A percentile compares a stretch with the other conserved stretches of the same genome.
Evolutionary conservation across 2,113 vertebrate genomes (phyloP).

Genomic region (Pseudopodoces humilis): DNA sequence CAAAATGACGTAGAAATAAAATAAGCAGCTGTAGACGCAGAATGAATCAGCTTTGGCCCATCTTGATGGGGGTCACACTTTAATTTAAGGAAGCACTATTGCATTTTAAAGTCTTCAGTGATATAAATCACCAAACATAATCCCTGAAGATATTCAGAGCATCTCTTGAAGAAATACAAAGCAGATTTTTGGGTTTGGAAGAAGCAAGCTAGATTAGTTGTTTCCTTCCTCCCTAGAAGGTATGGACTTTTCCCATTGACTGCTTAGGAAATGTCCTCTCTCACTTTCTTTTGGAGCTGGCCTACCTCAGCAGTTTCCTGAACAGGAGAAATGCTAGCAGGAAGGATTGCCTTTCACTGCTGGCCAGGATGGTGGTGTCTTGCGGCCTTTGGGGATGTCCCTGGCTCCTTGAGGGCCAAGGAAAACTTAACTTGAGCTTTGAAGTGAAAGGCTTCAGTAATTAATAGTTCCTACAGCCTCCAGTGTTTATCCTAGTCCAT

Average conservation of each 20-base stretch:
- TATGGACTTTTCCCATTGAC: not conserved
- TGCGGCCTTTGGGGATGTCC: not conserved
- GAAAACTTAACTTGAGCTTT: not conserved
- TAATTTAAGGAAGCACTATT: slow-evolving; percentile 65
- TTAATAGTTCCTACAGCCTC: not conserved
- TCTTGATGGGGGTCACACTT: not conserved
- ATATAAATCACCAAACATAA: not conserved
- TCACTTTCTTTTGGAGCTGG: not conserved
- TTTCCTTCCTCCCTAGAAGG: not conserved
- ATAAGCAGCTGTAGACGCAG: slow-evolving; percentile 25
- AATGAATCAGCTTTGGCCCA: not conserved
- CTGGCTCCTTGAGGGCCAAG: not conserved
- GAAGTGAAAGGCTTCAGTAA: not conserved
- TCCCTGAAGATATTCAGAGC: not conserved
- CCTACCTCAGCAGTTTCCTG: not conserved
- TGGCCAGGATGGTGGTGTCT: not conserved
- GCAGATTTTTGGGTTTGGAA: not conserved
- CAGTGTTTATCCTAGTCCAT: not conserved
- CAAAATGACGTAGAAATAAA: slow-evolving; percentile 51
- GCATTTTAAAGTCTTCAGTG: not conserved
- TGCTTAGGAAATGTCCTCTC: not conserved
- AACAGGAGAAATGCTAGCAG: not conserved
- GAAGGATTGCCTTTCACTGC: not conserved
- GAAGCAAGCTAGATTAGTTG: not conserved
- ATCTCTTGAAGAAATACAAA: not conserved